phyloP scores from a whole-genome alignment of 2,888 invertebrate species.

The Arctia plantaginis region DNA sequence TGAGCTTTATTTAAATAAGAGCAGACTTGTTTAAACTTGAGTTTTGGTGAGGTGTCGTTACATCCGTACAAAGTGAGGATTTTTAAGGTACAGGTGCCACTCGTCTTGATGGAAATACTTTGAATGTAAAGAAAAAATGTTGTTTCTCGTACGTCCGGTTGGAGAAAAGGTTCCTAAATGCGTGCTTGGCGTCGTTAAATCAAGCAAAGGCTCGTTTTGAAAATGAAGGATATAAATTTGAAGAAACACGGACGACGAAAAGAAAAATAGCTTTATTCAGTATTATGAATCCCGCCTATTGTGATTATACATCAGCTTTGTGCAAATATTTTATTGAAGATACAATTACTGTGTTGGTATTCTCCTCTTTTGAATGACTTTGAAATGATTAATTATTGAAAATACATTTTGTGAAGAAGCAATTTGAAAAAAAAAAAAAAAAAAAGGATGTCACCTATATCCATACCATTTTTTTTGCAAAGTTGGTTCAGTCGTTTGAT shows the following conservation, averaged over 20 bases:
- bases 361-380: slow-evolving; percentile 9
- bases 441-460: no score
- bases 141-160: slow-evolving; percentile 26
- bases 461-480: no score
- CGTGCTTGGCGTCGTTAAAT: slow-evolving; percentile 51
- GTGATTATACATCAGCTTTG: slow-evolving; percentile 40
- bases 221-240: slow-evolving; percentile 49
- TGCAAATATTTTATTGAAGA: slow-evolving; percentile 40
- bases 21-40: slow-evolving; percentile 45
- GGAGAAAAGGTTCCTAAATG: slow-evolving; percentile 29
- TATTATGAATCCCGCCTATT: slow-evolving; percentile 39
- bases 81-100: slow-evolving; percentile 46
- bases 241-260: slow-evolving; percentile 27
- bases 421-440: not conserved
- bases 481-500: no score
- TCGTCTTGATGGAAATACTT: slow-evolving; percentile 38
- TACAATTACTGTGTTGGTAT: slow-evolving; percentile 22
- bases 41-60: slow-evolving; percentile 41
- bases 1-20: slow-evolving; percentile 29
- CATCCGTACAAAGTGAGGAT: slow-evolving; percentile 32
- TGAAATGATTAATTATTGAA: slow-evolving; percentile 18
- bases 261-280: slow-evolving; percentile 35
- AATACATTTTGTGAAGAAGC: not conserved
- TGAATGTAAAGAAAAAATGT: slow-evolving; percentile 38
- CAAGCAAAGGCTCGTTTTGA: slow-evolving; percentile 49